Base-by-base conservation (phyloP, 2,888 invertebrate species). In the Eugnorisma glareosa region DNA sequence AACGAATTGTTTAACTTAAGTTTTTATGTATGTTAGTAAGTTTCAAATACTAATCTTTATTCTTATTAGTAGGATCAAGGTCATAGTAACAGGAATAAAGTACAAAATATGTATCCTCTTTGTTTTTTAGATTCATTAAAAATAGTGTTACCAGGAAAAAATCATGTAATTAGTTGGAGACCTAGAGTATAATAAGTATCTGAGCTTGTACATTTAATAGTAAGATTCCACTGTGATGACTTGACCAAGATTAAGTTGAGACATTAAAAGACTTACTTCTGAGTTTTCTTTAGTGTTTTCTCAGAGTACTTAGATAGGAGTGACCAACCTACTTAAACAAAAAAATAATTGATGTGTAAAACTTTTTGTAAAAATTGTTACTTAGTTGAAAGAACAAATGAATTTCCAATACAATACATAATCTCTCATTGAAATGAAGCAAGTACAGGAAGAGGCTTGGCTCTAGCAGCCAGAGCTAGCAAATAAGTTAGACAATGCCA, bases 1-100 rank as follows among this genome's bases (percentile, higher is more conserved):
- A 73, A 80, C 37, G 61, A 69, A 71, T 73, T 82, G 71, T 73
- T 71, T 24, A 31, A 71, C 15, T 63, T 1, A 21, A n/a, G 6
- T 18, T 45, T 64, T 35, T n/a, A 7, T 18, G 2, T 45, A 10
- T 28, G 8, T 11, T 45, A 74, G n/a, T 51, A 63, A 3, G 15
- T n/a, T 21, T 24, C 7, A 67, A 31, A 28, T 8, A n/a, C 13
- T 7, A 24, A 28, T 51, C 0, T 21, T 13, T 1, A 40, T 61
- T 28, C 45, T 35, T 21, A 59, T n/a, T 45, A 37, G 31, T 45
- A 24, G 31, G 35, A n/a, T n/a, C 75, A 75, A 51, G 63, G 37
- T 45, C 28, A 37, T n/a, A n/a, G 11, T 10, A 43, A 48, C 10
- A 63, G 28, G 51, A 51, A 77, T 61, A 77, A 69, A 28, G 18